Conservation (phyloP, 2,888 invertebrate species). For the Rhagophthalmus giganteus region DNA sequence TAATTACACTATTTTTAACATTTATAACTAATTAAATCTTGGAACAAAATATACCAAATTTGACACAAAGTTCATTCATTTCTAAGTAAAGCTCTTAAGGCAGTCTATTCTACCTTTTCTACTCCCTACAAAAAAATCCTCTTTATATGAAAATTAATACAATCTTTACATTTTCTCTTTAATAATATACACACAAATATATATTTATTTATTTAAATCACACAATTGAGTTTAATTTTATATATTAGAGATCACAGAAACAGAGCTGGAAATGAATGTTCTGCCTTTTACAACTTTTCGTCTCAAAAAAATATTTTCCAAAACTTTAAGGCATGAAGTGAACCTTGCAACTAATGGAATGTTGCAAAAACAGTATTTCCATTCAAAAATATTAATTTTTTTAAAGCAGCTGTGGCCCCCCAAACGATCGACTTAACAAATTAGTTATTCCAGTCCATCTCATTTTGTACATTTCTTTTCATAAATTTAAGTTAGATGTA, state of each 20-base stretch:
- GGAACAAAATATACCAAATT: conserved; percentile 32
- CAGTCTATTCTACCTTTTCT: conserved; percentile 28
- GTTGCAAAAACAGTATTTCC: conserved; percentile 30
- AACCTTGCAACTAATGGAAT: conserved; percentile 35
- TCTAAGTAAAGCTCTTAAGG: conserved; percentile 33
- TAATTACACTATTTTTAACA: conserved; percentile 25
- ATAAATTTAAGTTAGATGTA: conserved; percentile 25
- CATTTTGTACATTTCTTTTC: conserved; percentile 41
- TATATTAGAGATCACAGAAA: conserved; percentile 55
- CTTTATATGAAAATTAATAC: conserved; percentile 31
- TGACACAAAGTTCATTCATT: conserved; percentile 38
- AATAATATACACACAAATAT: conserved; percentile 16
- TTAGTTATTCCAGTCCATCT: conserved; percentile 47
- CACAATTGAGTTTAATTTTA: conserved; percentile 48
- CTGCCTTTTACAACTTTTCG: conserved; percentile 20
- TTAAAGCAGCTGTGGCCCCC: conserved; percentile 33
- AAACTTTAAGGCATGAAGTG: conserved; percentile 23
- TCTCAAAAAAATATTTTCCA: conserved; percentile 15
- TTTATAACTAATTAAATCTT: conserved; percentile 25
- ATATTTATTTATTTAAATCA: conserved; percentile 43
- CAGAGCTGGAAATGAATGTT: conserved; percentile 50
- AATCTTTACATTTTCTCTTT: conserved; percentile 30
- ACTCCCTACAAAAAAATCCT: conserved; percentile 19
- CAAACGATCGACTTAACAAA: conserved; percentile 26
- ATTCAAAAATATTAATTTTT: conserved; percentile 37